Evolutionary conservation across 2,113 vertebrate genomes (phyloP).

Genomic region (Porphyrio hochstetteri): DNA sequence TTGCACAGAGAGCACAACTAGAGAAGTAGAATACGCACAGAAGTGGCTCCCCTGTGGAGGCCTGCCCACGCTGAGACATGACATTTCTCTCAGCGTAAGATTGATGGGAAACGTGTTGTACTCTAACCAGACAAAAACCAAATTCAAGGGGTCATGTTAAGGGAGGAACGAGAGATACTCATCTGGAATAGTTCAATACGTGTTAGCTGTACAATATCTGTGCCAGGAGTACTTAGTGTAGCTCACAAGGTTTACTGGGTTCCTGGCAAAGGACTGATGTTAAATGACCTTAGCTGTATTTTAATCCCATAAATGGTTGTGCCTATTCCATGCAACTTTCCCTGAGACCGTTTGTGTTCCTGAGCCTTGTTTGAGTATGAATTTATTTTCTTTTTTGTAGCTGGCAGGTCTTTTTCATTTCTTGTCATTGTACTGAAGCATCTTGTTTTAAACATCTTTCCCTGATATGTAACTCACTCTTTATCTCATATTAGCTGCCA

Average conservation of each 20-base stretch:
- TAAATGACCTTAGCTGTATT: slow-evolving; percentile 19
- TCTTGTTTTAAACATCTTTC: neutral
- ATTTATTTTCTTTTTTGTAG: neutral
- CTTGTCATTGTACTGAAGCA: neutral
- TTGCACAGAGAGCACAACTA: neutral
- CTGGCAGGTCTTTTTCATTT: neutral
- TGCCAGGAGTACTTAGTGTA: neutral
- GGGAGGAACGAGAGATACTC: neutral
- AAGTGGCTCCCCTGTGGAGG: neutral
- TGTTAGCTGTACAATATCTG: neutral
- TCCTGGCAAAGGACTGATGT: slow-evolving; percentile 5
- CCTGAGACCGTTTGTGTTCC: neutral
- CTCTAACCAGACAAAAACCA: neutral
- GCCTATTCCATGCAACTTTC: neutral
- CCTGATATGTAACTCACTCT: neutral
- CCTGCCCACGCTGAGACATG: neutral
- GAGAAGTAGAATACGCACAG: neutral
- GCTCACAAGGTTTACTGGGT: neutral
- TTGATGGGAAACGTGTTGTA: neutral
- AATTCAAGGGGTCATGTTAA: neutral
- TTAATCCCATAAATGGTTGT: slow-evolving; percentile 46
- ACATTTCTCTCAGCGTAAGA: neutral
- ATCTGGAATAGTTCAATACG: neutral
- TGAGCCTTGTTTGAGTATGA: neutral
- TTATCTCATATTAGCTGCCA: neutral